Evolutionary conservation across 2,797 vertebrate genomes (phyloP).

Genomic region (Avahi laniger): DNA sequence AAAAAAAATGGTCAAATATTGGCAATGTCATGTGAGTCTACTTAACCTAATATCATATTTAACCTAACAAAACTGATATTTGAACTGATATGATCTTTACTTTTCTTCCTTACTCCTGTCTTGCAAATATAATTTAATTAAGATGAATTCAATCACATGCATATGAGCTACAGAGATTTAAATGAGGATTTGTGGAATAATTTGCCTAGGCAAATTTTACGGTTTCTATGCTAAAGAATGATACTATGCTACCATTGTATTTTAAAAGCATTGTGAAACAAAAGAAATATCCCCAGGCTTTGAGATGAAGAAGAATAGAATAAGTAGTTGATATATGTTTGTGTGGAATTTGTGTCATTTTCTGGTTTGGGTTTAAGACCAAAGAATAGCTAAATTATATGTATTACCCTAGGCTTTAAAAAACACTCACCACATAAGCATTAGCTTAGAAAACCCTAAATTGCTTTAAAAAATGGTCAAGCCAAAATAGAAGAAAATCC

Average conservation of each 20-base stretch:
- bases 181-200: constrained; percentile 39
- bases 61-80: constrained; percentile 26
- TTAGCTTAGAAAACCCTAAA: constrained; percentile 74
- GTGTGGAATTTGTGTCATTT: constrained; percentile 73
- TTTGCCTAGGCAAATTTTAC: constrained; percentile 41
- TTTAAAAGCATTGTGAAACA: constrained; percentile 41
- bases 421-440: constrained; percentile 66
- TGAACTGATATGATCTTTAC: constrained; percentile 36
- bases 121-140: constrained; percentile 56
- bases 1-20: constrained; percentile 38
- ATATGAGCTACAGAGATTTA: constrained; percentile 50
- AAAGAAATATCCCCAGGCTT: constrained; percentile 47
- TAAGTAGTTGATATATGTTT: constrained; percentile 71
- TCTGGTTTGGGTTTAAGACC: constrained; percentile 73
- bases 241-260: not conserved
- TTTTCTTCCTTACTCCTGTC: constrained; percentile 26
- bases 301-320: constrained; percentile 50
- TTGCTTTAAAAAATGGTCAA: constrained; percentile 74
- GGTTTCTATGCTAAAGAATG: constrained; percentile 42
- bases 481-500: constrained; percentile 76
- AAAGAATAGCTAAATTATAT: constrained; percentile 75
- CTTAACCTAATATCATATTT: constrained; percentile 14
- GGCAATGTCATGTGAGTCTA: not conserved
- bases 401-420: constrained; percentile 66
- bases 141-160: constrained; percentile 23